Evolutionary conservation across 2,113 vertebrate genomes (phyloP), one percentile per base, ranked within the genome.

Genomic region (Ophthalmotilapia sp.): DNA sequence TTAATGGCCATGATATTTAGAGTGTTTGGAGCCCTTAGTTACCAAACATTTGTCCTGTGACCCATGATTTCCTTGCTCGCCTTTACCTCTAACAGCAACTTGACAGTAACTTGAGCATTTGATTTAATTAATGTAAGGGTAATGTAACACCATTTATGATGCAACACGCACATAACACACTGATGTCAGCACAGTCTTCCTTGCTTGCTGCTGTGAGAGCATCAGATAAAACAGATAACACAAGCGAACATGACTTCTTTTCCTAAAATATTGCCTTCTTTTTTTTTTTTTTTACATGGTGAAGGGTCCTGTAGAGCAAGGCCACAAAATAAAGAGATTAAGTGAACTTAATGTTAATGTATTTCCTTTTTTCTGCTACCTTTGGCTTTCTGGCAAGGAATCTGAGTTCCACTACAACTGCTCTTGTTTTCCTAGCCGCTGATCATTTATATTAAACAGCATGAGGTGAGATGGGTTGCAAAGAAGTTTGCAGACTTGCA

Each of bases 1-100:
- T 87, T 89, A 80, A 84, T 87, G 86, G 21, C 47, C 49, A 42
- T 92, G 85, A 88, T 89, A 87, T 91, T 88, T 89, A 29, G 51
- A 84, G 80, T 51, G 68, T 81, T 45, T n/a, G 6, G 8, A 33
- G 79, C 70, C 79, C 82, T 84, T 42, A 45, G 81, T 83, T 88
- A 89, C 86, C 81, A n/a, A 21, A 65, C 62, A 45, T 40, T 19
- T 8, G 31, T 79, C 82, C 33, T 84, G 73, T 68, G 62, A 86
- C 82, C 62, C 56, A 15, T 68, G 79, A 75, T 79, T 80, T 68
- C 54, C 81, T 83, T 79, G 65, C 65, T 54, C 19, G 15, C 26
- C 14, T 82, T 73, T 33, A 79, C 79, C 60, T 87, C 26, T 68
- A 11, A 79, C 42, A 65, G 80, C 12, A 53, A n/a, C 70, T 29